A percentile compares a stretch with the other conserved stretches of the same genome.
phyloP scores from a whole-genome alignment of 2,888 invertebrate species.

The Dolichomitus sp. region DNA sequence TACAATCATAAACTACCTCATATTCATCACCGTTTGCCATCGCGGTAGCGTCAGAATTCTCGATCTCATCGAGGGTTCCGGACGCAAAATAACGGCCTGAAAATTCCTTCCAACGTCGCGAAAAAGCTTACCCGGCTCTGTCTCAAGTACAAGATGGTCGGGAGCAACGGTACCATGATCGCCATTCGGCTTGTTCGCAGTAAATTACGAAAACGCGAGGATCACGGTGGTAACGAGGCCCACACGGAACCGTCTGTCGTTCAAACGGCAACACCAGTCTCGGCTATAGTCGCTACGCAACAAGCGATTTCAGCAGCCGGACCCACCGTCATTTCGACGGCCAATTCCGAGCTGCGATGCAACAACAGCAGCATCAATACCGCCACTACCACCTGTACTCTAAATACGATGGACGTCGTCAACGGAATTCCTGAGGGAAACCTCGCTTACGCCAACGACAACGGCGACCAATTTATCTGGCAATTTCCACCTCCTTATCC shows the following conservation, averaged over 20 bases:
- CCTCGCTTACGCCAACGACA: conserved; percentile 75
- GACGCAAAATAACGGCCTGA: conserved; percentile 70
- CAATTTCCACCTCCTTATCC: conserved; percentile 91
- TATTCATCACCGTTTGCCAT: neutral
- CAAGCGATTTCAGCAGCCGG: conserved; percentile 38
- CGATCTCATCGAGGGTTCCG: conserved; percentile 74
- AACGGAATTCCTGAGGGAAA: conserved; percentile 73
- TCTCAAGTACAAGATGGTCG: conserved; percentile 90
- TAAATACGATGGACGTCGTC: conserved; percentile 81
- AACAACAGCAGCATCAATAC: conserved; percentile 65
- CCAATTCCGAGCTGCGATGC: conserved; percentile 63
- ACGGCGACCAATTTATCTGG: conserved; percentile 91
- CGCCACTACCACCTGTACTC: conserved; percentile 64
- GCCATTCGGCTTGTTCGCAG: conserved; percentile 97
- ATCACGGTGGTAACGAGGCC: conserved; percentile 89
- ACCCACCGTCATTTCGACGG: conserved; percentile 66
- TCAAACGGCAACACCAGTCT: conserved; percentile 87
- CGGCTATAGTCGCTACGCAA: conserved; percentile 69
- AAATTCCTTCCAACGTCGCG: conserved; percentile 77
- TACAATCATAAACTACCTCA: neutral
- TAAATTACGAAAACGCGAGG: conserved; percentile 95
- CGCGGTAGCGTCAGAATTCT: conserved; percentile 70
- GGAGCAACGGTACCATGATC: conserved; percentile 95
- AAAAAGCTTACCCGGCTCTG: conserved; percentile 82
- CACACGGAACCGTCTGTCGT: conserved; percentile 90